Evolutionary conservation across 1,140 invertebrate species (phyloP).

Genomic region (Dendroctonus ponderosae): DNA sequence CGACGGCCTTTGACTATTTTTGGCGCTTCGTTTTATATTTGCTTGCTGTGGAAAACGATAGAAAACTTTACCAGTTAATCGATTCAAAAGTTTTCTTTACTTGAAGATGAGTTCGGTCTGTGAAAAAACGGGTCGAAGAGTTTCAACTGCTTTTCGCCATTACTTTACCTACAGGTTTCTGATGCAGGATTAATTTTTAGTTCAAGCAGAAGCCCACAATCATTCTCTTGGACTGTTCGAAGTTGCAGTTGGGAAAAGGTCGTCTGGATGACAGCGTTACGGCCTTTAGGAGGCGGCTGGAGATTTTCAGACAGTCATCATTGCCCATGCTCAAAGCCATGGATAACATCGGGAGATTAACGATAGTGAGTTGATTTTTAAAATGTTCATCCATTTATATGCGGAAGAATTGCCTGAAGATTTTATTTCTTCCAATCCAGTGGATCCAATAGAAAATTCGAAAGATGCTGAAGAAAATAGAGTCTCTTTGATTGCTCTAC

Average conservation of each 20-base stretch:
- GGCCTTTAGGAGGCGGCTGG: constrained; percentile 76
- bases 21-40: neutral
- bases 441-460: no score
- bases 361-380: constrained; percentile 61
- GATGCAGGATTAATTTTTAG: constrained; percentile 53
- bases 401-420: no score
- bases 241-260: constrained; percentile 76
- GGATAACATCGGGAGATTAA: constrained; percentile 74
- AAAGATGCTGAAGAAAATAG: no score
- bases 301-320: constrained; percentile 81
- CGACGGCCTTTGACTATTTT: neutral
- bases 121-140: neutral
- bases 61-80: no score
- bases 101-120: no score
- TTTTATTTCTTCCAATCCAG: no score
- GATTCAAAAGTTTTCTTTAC: no score
- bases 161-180: no score
- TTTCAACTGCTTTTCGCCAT: no score
- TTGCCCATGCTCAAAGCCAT: constrained; percentile 82
- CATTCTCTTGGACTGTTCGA: constrained; percentile 81
- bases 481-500: no score
- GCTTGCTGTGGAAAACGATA: no score
- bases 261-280: constrained; percentile 80
- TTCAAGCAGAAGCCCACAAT: constrained; percentile 72
- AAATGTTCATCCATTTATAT: neutral